Conservation (phyloP, 2,888 invertebrate species). For the Microchrysa polita region DNA sequence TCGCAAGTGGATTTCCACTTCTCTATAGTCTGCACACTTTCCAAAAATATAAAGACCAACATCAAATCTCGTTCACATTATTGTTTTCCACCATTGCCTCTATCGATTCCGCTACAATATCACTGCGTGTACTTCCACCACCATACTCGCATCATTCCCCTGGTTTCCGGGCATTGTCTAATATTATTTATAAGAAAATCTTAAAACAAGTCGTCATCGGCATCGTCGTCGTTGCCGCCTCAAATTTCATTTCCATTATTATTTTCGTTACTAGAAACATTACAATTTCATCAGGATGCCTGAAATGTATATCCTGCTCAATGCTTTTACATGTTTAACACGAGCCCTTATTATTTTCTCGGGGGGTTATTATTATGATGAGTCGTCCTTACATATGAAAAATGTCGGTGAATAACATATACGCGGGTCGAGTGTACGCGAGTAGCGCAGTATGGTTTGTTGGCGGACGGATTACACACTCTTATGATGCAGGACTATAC, state of each 20-base stretch:
- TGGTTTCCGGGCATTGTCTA: constrained; percentile 21
- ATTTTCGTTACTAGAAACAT: constrained; percentile 45
- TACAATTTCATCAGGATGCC: constrained; percentile 43
- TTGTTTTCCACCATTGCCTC: background rate
- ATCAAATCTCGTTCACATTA: constrained; percentile 31
- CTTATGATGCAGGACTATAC: background rate
- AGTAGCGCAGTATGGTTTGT: too few species aligned
- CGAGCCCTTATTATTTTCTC: constrained; percentile 30
- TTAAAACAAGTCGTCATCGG: constrained; percentile 29
- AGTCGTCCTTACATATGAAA: constrained; percentile 29
- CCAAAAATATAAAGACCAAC: background rate
- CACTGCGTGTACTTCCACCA: background rate
- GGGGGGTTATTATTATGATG: constrained; percentile 33
- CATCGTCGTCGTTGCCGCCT: constrained; percentile 23
- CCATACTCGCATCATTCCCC: constrained; percentile 7
- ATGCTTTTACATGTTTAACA: constrained; percentile 44
- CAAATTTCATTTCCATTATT: constrained; percentile 49
- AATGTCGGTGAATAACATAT: constrained; percentile 18
- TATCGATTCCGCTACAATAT: background rate
- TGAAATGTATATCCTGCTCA: constrained; percentile 40
- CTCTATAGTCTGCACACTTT: background rate
- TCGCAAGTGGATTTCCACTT: background rate
- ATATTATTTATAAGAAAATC: constrained; percentile 41
- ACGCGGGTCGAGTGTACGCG: background rate
- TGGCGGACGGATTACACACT: background rate